Base-by-base conservation (phyloP, 2,113 vertebrate genomes). In the Eleginops maclovinus region DNA sequence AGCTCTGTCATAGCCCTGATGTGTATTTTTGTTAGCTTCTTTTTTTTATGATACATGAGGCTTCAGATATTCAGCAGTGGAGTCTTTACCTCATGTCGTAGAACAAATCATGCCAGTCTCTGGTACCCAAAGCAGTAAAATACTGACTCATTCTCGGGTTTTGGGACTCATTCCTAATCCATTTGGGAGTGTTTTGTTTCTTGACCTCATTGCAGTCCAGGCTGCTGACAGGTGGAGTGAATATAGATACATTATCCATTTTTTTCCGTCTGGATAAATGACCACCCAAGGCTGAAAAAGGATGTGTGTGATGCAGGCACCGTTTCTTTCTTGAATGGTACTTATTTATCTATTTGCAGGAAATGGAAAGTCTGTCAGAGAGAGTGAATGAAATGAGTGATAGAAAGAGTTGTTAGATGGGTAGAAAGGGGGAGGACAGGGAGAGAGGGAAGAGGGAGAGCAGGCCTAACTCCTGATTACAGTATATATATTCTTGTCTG, bases 341-440 rank as follows among this genome's bases (percentile, higher is more conserved):
- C 77, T 89, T 90, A 86, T 89, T 88, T 85, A 84, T 88, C 81
- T 84, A 75, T 86, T 87, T 83, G 76, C 67, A 50, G 72, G 74
- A 77, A 90, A 83, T 85, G 68, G 77, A 84, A 79, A 80, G 77
- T 75, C 75, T 90, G 83, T 84, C 84, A 87, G 82, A 19, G 69
- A 50, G 67, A 77, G 69, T 77, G 82, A 83, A 81, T 72, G 73
- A 83, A 83, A 86, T 87, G 77, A 87, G 79, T 15, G 60, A 77
- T 78, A 26, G 77, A 69, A 51, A 63, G 77, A 63, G 87, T 68
- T 81, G 77, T 77, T 77, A 66, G 77, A 61, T 68, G 75, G 76
- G 65, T 75, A 70, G 63, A 70, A 36, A 70, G 60, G 40, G 65
- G 69, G 77, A 64, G 64, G 72, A 60, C 59, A 70, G 61, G 60